Percentiles rank a stretch among this genome's conserved stretches.
Conservation (phyloP, 2,888 invertebrate genomes). For the Candidula unifasciata region DNA sequence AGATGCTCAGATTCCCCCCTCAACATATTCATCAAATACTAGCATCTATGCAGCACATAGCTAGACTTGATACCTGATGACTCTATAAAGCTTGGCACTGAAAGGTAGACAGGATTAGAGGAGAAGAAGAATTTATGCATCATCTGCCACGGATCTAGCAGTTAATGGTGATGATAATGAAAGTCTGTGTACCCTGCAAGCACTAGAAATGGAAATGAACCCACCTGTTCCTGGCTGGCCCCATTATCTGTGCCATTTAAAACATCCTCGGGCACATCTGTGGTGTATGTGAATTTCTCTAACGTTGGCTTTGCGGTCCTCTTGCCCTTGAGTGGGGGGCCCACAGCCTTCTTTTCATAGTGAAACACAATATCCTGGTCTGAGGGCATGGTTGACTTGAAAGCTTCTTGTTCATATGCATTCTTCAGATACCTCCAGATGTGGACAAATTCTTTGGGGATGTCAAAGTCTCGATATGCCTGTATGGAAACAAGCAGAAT, state of each 20-base stretch:
- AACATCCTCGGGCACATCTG: conserved; percentile 87
- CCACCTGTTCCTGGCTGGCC: conserved; percentile 13
- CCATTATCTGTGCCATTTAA: conserved; percentile 36
- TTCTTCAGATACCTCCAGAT: conserved; percentile 99
- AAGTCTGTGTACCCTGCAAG: too few relatives aligned
- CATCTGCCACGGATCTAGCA: too few relatives aligned
- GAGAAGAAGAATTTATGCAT: too few relatives aligned
- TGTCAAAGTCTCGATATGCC: conserved; percentile 80
- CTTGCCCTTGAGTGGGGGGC: conserved; percentile 18
- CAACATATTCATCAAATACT: too few relatives aligned
- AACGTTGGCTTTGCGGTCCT: conserved; percentile 78
- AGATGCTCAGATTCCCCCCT: too few relatives aligned
- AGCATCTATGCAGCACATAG: too few relatives aligned
- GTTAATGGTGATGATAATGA: too few relatives aligned
- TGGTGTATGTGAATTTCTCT: conserved; percentile 97
- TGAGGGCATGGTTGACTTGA: conserved; percentile 98
- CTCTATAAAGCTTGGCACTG: too few relatives aligned
- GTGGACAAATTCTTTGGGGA: conserved; percentile 84
- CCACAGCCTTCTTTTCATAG: conserved; percentile 81
- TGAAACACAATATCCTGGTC: conserved; percentile 99
- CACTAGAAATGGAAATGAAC: neutral
- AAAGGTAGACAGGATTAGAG: too few relatives aligned
- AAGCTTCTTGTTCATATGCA: conserved; percentile 98
- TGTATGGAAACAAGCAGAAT: conserved; percentile 59
- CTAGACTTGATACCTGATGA: too few relatives aligned